phyloP scores from a whole-genome alignment of 2,797 vertebrate genomes.

The Gymnocypris eckloni region DNA sequence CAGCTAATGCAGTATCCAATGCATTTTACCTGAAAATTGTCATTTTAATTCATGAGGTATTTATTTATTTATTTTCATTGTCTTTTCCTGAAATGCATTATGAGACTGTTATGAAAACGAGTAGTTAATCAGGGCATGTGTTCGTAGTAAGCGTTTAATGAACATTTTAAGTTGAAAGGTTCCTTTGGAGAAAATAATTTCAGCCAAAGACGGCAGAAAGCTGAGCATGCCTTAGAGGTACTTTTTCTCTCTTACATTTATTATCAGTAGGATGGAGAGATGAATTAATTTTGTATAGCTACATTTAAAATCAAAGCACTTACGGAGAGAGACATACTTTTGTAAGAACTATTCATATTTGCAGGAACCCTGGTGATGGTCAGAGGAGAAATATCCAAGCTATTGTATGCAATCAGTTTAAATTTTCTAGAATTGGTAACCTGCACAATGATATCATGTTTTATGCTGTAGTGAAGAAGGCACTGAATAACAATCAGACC shows the following conservation, averaged over 20 bases:
- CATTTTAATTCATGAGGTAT: conserved; percentile 33
- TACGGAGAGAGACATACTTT: conserved; percentile 3
- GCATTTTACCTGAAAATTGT: conserved; percentile 47
- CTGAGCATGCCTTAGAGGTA: conserved; percentile 49
- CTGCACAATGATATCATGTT: conserved; percentile 10
- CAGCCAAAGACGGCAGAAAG: conserved; percentile 51
- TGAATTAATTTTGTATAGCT: conserved; percentile 29
- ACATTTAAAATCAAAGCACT: conserved; percentile 29
- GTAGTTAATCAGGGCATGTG: conserved; percentile 34
- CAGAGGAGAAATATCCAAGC: neutral
- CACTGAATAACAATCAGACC: conserved; percentile 36
- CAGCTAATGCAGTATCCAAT: conserved; percentile 42
- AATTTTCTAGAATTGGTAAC: conserved; percentile 12
- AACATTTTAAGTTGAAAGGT: conserved; percentile 5
- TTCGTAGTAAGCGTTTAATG: conserved; percentile 33
- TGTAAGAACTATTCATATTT: neutral
- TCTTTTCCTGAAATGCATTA: conserved; percentile 17
- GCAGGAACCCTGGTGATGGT: conserved; percentile 6
- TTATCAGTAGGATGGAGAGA: conserved; percentile 20
- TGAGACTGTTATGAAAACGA: conserved; percentile 34
- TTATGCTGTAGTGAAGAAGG: conserved; percentile 37
- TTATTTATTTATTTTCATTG: conserved; percentile 26
- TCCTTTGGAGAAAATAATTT: conserved; percentile 14
- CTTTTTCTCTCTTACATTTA: conserved; percentile 36
- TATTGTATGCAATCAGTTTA: conserved; percentile 11